Evolutionary conservation across 35 echinoderm and acorn worm genomes (phyloP), one percentile per base, ranked within the genome.

Genomic region (Apostichopus parvimensis): DNA sequence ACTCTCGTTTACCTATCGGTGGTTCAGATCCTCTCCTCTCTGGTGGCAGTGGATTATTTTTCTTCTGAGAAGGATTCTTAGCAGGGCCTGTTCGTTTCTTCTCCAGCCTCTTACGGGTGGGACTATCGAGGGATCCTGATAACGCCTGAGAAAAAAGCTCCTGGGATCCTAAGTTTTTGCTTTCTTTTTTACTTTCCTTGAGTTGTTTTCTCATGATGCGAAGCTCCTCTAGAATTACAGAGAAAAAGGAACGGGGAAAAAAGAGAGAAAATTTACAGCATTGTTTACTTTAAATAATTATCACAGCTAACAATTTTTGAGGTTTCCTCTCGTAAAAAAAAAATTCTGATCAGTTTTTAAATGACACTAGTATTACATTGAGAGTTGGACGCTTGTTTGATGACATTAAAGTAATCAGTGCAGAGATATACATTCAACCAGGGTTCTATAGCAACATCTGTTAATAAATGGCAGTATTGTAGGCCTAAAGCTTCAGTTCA

Each of bases 111-210:
- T 81, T 91, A 34, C 52, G 59, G 56, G 23, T 8, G 22, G 28
- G 21, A 55, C 18, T 88, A 54, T 45, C 45, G 54, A 23, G 59
- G 26, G 77, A 22, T 25, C n/a, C 20, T 1, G 92, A 77, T 11
- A 95, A 61, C 45, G 94, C 92, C 52, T 93, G 78, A 26, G 94
- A 95, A 78, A 95, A 95, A 21, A 73, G 90, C 58, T 95, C 92
- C 61, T 87, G 93, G 1, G 90, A 77, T 78, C 56, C 73, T 9
- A 55, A n/a, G 7, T 14, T 72, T 87, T 77, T 59, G 22, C 64
- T 80, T 53, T 54, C 75, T 56, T 59, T 59, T 62, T 95, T 60
- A 13, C 93, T 59, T 25, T 91, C 24, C 76, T 82, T 89, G 87
- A 95, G 57, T 55, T 90, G 20, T 54, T 90, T 87, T 86, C 85